These are phyloP conservation scores for Acanthurus lineatus DNA, from an alignment of 2,797 vertebrate species.

Conservation along the genomic window DNA sequence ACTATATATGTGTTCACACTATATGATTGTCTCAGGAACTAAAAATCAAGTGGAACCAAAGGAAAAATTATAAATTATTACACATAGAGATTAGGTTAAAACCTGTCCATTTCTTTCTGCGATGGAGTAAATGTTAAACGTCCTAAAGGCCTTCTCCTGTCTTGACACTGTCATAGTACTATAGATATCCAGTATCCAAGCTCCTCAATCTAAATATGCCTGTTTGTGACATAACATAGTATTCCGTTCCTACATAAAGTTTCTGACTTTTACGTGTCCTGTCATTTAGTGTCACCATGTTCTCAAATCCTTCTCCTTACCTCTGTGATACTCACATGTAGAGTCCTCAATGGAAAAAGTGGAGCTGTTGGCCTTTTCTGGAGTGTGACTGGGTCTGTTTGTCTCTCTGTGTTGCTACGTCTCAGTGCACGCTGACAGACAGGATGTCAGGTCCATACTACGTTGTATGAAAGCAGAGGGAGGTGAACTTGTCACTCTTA, in stretches of 20 bases:
- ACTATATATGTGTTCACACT: neutral
- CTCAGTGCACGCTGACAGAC: constrained; percentile 69
- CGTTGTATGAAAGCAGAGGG: constrained; percentile 61
- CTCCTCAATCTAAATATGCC: neutral
- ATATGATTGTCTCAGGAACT: neutral
- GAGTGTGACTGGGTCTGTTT: constrained; percentile 30
- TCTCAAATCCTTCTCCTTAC: constrained; percentile 31
- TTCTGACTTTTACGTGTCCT: neutral
- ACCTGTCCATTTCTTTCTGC: neutral
- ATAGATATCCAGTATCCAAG: neutral
- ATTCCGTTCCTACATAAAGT: neutral
- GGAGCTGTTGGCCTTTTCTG: constrained; percentile 36
- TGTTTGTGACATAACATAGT: neutral
- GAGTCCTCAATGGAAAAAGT: constrained; percentile 27
- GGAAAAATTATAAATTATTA: neutral
- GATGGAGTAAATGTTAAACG: neutral
- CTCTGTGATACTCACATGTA: constrained; percentile 34
- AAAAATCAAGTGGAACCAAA: neutral
- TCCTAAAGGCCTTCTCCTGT: neutral
- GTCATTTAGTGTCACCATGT: neutral
- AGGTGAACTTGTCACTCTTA: constrained; percentile 74
- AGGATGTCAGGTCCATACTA: constrained; percentile 86
- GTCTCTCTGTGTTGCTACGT: constrained; percentile 33
- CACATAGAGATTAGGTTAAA: neutral
- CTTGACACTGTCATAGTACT: neutral